Evolutionary conservation across 2,888 invertebrate species (phyloP), one percentile per base, ranked within the genome.

Genomic region (Euproctis similis): DNA sequence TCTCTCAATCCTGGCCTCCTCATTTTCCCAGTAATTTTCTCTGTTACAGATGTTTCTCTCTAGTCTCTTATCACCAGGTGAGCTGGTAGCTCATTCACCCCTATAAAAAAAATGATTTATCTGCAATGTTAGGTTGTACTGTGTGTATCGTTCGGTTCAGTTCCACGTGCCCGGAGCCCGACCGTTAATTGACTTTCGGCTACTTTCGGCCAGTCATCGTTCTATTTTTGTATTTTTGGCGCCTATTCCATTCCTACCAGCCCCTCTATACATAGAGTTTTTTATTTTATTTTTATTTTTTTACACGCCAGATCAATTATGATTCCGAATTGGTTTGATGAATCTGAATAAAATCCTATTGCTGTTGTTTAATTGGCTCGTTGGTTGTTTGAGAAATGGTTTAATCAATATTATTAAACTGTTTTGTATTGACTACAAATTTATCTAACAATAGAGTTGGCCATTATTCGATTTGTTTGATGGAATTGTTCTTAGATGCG

Each of bases 311-410:
- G 81, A 80, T 81, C 82, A 80, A 82, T 82, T 82, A 81, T 80
- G 80, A 81, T 80, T 74, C 70, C 75, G 69, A 77, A 76, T 80
- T 80, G 78, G 78, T 78, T 81, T 80, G 78, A 81, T 80, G 81
- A 75, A 81, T 77, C 75, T 78, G 76, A 82, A 81, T 80, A 78
- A 77, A 78, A 77, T 78, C 72, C 78, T 73, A 80, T 78, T 77
- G 78, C 72, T 66, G 59, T 77, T 78, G 75, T 69, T 80, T 80
- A 80, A 81, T 80, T 78, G 80, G 56, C 75, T 78, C 56, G 78
- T 76, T 76, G 73, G 63, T 53, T 59, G 68, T 72, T 76, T 73
- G 69, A 77, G 74, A 77, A 72, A 76, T 74, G 70, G 71, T 72
- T 68, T 65, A 70, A 67, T 73, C 71, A 63, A 68, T 68, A 54